phyloP scores from a whole-genome alignment of 2,888 invertebrate species.

The Adelphocoris suturalis region DNA sequence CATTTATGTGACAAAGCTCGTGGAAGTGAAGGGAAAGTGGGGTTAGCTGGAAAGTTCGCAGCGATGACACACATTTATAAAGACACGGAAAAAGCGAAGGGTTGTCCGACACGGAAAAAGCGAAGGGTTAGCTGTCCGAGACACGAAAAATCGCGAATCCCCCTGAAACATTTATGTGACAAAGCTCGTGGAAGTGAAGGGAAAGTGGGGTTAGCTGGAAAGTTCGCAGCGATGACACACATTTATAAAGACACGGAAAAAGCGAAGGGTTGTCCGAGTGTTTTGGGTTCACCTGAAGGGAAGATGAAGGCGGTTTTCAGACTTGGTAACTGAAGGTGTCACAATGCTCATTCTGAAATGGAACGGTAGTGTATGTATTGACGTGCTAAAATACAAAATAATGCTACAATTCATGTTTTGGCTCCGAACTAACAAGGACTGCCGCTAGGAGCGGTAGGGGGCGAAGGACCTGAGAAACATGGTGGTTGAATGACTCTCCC shows the following conservation, averaged over 20 bases:
- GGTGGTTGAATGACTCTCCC: too few species aligned
- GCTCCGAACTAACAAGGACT: too few species aligned
- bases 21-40: background rate
- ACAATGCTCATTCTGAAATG: slow-evolving; percentile 19
- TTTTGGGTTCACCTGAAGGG: background rate
- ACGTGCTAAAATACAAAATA: too few species aligned
- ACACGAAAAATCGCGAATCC: background rate
- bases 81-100: background rate
- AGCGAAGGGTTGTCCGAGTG: background rate
- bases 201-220: background rate
- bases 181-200: background rate
- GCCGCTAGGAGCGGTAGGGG: too few species aligned
- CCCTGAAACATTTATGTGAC: slow-evolving; percentile 28
- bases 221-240: background rate
- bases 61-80: slow-evolving; percentile 28
- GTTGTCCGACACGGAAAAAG: too few species aligned
- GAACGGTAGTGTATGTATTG: too few species aligned
- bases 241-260: background rate
- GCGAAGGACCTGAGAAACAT: too few species aligned
- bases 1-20: slow-evolving; percentile 9
- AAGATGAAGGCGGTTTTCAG: background rate
- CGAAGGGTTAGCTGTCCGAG: too few species aligned
- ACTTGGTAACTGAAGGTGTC: slow-evolving; percentile 15
- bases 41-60: background rate
- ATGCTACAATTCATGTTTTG: too few species aligned